phyloP scores from a whole-genome alignment of 2,113 vertebrate genomes.

The Prunella himalayana region DNA sequence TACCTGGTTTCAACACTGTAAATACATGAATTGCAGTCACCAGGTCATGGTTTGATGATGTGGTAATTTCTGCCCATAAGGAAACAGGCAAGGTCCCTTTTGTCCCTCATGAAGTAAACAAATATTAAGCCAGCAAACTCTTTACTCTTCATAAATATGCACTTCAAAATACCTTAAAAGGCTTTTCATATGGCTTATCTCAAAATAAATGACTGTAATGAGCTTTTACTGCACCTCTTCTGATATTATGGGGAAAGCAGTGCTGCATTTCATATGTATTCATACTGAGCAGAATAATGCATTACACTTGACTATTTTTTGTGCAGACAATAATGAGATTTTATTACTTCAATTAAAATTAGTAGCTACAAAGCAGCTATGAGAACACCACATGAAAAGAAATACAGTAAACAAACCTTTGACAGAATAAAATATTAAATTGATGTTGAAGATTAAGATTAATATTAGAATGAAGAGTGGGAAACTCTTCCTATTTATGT shows the following conservation, averaged over 20 bases:
- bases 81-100: background rate
- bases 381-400: background rate
- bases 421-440: background rate
- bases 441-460: background rate
- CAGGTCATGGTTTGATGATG: background rate
- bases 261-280: background rate
- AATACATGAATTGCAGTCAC: background rate
- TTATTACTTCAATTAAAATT: background rate
- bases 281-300: background rate
- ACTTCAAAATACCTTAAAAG: background rate
- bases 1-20: background rate
- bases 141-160: background rate
- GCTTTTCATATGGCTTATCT: background rate
- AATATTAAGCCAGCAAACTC: background rate
- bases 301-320: background rate
- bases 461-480: background rate
- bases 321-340: background rate
- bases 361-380: background rate
- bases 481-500: background rate
- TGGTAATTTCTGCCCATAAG: background rate
- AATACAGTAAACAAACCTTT: background rate
- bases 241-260: background rate
- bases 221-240: background rate
- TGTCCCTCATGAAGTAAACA: background rate
- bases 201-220: background rate